Evolutionary conservation across 2,113 vertebrate genomes (phyloP), one percentile per base, ranked within the genome.

Genomic region (Brienomyrus brachyistius): DNA sequence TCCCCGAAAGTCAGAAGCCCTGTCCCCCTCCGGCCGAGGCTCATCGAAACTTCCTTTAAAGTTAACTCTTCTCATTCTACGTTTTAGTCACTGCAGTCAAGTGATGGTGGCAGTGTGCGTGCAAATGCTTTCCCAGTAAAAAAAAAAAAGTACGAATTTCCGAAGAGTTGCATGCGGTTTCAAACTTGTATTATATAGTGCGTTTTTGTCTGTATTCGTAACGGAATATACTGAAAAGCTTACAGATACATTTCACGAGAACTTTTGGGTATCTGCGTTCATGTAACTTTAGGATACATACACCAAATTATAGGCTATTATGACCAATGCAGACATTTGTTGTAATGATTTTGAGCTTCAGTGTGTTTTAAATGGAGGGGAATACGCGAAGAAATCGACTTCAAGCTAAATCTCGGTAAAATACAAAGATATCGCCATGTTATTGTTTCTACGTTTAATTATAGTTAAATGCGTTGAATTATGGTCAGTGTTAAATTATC

Each of bases 31-130:
- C 66, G 84, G 86, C 51, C 47, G 23, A 50, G 80, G 88, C 90
- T 89, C 47, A 89, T 83, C 86, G 51, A 90, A 43, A 91, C 91
- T 89, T 90, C 90, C 91, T 91, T 77, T 70, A 54, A 83, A 47
- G 77, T 92, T 90, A 92, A 92, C 91, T 92, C 86, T 86, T 92
- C 85, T 91, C 47, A 27, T 86, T 59, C 90, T 92, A 88, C 80
- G 86, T 56, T 88, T 48, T 59, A 43, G 19, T 85, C 89, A 21
- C 21, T 23, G 7, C 74, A 80, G 5, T 40, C 5, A 43, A 43
- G 74, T 19, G 17, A 80, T 3, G 74, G 74, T 80, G 74, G 31
- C 74, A 43, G 5, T 77, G 19, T 23, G 70, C 31, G 31, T 74
- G 27, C 31, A 74, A 74, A 35, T 11, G 27, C 11, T 19, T 17